Evolutionary conservation across 2,113 vertebrate species (phyloP).

Genomic region (Strix uralensis): DNA sequence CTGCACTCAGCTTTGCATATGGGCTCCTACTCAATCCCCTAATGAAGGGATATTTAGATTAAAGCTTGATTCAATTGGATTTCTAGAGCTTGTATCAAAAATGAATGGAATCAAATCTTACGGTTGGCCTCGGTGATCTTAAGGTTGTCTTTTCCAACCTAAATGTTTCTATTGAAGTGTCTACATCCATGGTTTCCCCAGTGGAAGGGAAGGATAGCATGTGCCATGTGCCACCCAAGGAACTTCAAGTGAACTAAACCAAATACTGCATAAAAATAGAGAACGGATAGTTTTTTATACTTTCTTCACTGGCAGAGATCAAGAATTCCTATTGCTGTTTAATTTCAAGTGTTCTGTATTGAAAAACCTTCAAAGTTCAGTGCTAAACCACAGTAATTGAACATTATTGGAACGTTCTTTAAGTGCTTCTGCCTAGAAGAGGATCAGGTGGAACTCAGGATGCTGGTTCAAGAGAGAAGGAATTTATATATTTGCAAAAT

Average conservation of each 20-base stretch:
- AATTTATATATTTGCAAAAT: too few species aligned
- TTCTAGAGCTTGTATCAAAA: not conserved
- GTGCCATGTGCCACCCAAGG: too few species aligned
- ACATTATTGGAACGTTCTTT: not conserved
- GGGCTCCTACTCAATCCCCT: not conserved
- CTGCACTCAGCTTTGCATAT: not conserved
- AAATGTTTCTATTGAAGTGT: not conserved
- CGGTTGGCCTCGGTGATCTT: not conserved
- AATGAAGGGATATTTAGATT: not conserved
- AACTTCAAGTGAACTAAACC: not conserved
- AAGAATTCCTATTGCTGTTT: not conserved
- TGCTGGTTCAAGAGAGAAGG: not conserved
- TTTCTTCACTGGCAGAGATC: not conserved
- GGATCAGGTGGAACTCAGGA: not conserved
- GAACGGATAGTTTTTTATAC: not conserved
- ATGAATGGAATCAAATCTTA: not conserved
- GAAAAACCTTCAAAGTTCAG: not conserved
- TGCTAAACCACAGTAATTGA: not conserved
- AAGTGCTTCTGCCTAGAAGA: not conserved
- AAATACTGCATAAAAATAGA: not conserved
- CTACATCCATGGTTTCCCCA: not conserved
- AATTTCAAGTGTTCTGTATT: not conserved
- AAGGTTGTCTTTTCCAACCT: not conserved
- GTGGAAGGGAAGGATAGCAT: not conserved
- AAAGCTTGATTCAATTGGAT: not conserved